These are phyloP conservation scores for Semotilus atromaculatus DNA, from an alignment of 2,797 vertebrate genomes.

Conservation along the genomic window DNA sequence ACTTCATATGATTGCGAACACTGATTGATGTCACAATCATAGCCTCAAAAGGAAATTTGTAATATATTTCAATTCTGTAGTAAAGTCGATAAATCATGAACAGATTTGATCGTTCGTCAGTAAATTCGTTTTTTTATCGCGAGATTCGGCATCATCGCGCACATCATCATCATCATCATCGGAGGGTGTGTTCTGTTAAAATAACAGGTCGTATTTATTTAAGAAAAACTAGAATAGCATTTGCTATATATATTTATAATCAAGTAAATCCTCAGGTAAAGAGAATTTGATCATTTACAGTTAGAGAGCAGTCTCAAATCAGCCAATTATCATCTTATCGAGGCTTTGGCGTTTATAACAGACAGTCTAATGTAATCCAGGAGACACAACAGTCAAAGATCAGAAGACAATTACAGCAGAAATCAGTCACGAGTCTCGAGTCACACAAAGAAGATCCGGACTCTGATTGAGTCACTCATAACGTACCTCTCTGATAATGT, in stretches of 20 bases:
- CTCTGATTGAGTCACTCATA: slow-evolving; percentile 29
- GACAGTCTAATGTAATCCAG: neutral
- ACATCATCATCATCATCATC: neutral
- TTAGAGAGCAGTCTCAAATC: neutral
- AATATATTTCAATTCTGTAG: fast-evolving
- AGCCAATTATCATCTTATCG: neutral
- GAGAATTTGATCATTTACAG: neutral
- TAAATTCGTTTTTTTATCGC: neutral
- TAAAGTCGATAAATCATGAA: neutral
- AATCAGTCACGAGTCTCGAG: neutral
- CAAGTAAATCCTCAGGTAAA: neutral
- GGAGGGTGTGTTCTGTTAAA: neutral
- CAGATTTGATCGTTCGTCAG: neutral
- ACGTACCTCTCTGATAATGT: slow-evolving; percentile 76
- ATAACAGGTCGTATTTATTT: neutral
- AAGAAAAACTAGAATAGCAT: neutral
- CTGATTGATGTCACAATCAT: neutral
- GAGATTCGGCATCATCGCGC: neutral
- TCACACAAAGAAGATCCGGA: neutral
- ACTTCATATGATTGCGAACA: too few species aligned
- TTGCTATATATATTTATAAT: neutral
- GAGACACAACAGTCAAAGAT: neutral
- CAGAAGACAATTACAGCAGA: neutral
- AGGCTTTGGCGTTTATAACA: neutral
- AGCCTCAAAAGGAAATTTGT: too few species aligned